Evolutionary conservation across 1,140 invertebrate species (phyloP).

Genomic region (Dysdera silvatica): DNA sequence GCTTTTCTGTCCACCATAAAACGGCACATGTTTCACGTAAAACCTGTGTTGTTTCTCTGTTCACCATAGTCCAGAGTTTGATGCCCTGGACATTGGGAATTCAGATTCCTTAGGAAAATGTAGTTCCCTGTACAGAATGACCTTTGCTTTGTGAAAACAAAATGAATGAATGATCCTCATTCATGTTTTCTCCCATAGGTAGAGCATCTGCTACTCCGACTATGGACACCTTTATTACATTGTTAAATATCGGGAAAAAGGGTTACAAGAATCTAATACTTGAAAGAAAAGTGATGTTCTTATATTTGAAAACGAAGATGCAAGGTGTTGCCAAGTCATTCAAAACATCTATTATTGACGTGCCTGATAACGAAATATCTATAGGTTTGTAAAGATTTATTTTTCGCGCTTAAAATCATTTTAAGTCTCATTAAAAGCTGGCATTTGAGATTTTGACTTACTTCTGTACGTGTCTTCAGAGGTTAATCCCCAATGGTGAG

Average conservation of each 20-base stretch:
- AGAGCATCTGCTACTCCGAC: slow-evolving; percentile 65
- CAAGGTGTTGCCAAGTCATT: slow-evolving; percentile 53
- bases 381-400: slow-evolving; percentile 58
- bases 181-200: slow-evolving; percentile 63
- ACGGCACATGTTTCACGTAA: too few relatives aligned
- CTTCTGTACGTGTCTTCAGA: too few relatives aligned
- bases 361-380: slow-evolving; percentile 65
- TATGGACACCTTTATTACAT: slow-evolving; percentile 72
- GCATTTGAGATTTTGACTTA: too few relatives aligned
- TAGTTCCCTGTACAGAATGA: too few relatives aligned
- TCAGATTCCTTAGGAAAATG: too few relatives aligned
- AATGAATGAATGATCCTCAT: slow-evolving; percentile 16
- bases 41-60: too few relatives aligned
- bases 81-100: too few relatives aligned
- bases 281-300: slow-evolving; percentile 58
- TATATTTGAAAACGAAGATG: slow-evolving; percentile 56
- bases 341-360: slow-evolving; percentile 58
- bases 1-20: too few relatives aligned
- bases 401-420: too few relatives aligned
- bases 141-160: background rate
- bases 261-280: slow-evolving; percentile 59
- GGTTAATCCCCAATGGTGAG: too few relatives aligned
- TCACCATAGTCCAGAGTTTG: too few relatives aligned
- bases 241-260: slow-evolving; percentile 61
- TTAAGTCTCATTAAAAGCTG: too few relatives aligned